phyloP scores from a whole-genome alignment of 2,888 invertebrate genomes.

The Cheilosia impressa region DNA sequence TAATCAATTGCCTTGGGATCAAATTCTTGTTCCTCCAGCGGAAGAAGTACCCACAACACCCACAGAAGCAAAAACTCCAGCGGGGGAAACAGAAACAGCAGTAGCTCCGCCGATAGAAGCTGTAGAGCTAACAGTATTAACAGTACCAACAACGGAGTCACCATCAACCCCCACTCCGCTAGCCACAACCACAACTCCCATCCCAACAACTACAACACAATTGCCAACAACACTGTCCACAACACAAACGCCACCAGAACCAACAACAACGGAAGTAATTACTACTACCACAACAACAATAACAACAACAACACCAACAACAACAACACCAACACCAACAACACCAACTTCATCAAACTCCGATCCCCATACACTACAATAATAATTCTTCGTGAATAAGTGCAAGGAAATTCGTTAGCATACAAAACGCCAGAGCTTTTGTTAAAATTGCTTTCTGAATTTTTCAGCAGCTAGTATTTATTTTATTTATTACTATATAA shows the following conservation, averaged over 20 bases:
- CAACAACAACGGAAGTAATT: no score
- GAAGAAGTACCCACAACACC: constrained; percentile 1
- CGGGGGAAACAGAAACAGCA: constrained; percentile 2
- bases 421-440: no score
- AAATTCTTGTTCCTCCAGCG: not conserved
- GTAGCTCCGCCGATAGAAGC: constrained; percentile 22
- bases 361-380: no score
- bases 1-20: constrained; percentile 5
- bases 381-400: no score
- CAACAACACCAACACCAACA: no score
- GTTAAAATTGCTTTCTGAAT: no score
- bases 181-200: constrained; percentile 5
- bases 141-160: constrained; percentile 20
- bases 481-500: no score
- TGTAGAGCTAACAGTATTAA: not conserved
- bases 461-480: no score
- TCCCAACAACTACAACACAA: not conserved
- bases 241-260: not conserved
- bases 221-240: constrained; percentile 12
- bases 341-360: not conserved
- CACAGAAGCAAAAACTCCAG: not conserved
- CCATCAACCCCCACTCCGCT: constrained; percentile 71
- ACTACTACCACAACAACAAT: constrained; percentile 47
- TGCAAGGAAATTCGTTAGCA: no score
- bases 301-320: not conserved